Conservation (phyloP, 2,797 vertebrate genomes). For the Cottoperca gobio region DNA sequence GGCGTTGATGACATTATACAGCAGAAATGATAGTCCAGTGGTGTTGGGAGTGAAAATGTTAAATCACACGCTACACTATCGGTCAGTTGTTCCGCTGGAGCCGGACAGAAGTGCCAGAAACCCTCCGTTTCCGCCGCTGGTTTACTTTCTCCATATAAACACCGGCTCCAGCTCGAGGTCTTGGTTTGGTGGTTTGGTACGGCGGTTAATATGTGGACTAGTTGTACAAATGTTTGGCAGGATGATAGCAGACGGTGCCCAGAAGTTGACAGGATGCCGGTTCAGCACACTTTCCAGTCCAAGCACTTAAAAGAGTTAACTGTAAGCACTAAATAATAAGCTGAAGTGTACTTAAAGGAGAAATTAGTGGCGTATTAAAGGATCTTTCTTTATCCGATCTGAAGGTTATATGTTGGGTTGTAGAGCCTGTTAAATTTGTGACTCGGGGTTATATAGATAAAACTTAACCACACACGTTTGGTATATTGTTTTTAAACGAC, state of each 20-base stretch:
- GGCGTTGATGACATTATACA: not conserved
- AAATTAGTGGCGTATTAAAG: not conserved
- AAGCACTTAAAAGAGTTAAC: not conserved
- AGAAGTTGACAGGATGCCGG: not conserved
- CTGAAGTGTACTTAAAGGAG: not conserved
- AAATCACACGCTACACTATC: no score
- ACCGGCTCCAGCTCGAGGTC: not conserved
- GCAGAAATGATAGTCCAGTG: no score
- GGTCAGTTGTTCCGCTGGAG: not conserved
- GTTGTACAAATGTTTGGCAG: not conserved
- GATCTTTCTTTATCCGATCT: no score
- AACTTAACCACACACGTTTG: not conserved
- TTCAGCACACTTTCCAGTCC: not conserved
- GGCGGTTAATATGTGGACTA: not conserved
- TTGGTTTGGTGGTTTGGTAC: not conserved
- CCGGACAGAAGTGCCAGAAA: not conserved
- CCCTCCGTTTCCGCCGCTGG: not conserved
- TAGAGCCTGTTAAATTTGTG: not conserved
- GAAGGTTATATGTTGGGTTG: not conserved
- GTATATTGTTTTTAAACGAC: not conserved
- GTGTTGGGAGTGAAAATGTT: not conserved
- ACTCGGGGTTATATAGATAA: not conserved
- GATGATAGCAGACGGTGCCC: not conserved
- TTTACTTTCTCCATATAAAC: no score
- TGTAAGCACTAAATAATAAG: not conserved